Base-by-base conservation (phyloP, 2,888 invertebrate species). In the Pristionchus maxplancki region DNA sequence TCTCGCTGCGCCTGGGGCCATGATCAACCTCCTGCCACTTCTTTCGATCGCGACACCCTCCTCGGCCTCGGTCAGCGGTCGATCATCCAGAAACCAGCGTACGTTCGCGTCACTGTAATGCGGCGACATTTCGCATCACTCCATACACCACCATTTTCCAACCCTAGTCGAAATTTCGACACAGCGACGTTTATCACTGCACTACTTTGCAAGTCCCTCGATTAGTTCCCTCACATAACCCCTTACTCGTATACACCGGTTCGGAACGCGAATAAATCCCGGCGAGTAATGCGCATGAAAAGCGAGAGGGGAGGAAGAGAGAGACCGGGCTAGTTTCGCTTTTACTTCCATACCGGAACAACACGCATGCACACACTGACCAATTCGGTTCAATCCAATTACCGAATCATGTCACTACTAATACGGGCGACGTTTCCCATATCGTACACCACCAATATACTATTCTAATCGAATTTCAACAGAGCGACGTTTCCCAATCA, bases 11-110 rank as follows among this genome's bases (percentile, higher is more conserved):
- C 44, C 88, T 13, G 58, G 67, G 4, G 78, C 88, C 58, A 88
- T 78, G 17, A 81, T 40, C 78, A 88, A 34, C 62, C 88, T 3
- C 20, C 88, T 48, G 40, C 88, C 88, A 34, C 88, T 88, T 37
- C 58, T 44, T 58, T 88, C 78, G 24, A 88, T 82, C 0, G 74
- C 82, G 28, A 90, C 89, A 48, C 90, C 91, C 31, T 88, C 88
- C 71, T 89, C 90, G 5, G 89, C 84, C 64, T 90, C 91, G 31
- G 89, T 88, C 50, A 92, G 86, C 34, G 48, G 78, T 34, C 89
- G 67, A 2, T 89, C 91, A 85, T 92, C 90, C 64, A 92, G 50
- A 37, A 90, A 88, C 92, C 92, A 92, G 58, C 89, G 50, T 17
- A 90, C 89, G 24, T 71, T 48, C n/a, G 88, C 90, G 20, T 91